Conservation (phyloP, 2,888 invertebrate species). For the Campoletis raptor region DNA sequence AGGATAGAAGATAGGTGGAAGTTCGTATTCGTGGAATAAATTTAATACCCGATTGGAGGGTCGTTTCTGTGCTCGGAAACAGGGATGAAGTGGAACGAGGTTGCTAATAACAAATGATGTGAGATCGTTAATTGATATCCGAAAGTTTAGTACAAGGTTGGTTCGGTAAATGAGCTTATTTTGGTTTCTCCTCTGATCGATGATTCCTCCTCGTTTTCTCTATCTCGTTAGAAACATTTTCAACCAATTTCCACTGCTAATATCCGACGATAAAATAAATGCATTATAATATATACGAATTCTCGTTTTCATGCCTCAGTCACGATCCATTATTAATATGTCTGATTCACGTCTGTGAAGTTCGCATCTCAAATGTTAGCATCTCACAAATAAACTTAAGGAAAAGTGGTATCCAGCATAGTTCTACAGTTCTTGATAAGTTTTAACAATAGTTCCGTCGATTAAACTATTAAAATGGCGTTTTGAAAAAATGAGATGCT, state of each 20-base stretch:
- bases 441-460: too few species aligned
- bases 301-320: conserved; percentile 6
- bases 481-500: too few species aligned
- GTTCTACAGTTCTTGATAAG: too few species aligned
- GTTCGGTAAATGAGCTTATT: conserved; percentile 13
- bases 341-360: too few species aligned
- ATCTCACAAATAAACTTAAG: too few species aligned
- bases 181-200: neutral
- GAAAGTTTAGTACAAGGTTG: neutral
- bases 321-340: conserved; percentile 43
- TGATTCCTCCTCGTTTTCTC: neutral
- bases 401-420: too few species aligned
- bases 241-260: conserved; percentile 30
- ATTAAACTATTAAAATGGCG: too few species aligned
- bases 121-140: conserved; percentile 52
- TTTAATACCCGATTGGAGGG: conserved; percentile 38
- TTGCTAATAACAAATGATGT: conserved; percentile 36
- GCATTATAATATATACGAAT: conserved; percentile 25
- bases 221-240: conserved; percentile 10
- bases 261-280: conserved; percentile 57
- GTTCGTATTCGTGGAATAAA: conserved; percentile 29
- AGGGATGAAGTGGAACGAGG: conserved; percentile 2
- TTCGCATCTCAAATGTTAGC: too few species aligned
- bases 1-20: neutral
- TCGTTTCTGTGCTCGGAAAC: neutral